phyloP scores from a whole-genome alignment of 2,888 invertebrate genomes.

The Hypena proboscidalis region DNA sequence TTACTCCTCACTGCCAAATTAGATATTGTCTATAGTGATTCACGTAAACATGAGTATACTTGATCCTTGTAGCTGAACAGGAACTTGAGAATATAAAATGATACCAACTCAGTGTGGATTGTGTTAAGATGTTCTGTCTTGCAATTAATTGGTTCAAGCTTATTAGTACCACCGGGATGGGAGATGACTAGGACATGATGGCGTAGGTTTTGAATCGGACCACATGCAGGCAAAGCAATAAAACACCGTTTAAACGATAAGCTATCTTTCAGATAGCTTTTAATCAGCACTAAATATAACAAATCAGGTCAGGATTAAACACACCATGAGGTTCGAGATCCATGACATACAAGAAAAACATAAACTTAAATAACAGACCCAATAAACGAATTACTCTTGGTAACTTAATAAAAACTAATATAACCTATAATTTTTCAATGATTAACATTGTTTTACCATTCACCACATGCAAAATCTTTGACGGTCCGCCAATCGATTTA shows the following conservation, averaged over 20 bases:
- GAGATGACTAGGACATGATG: background rate
- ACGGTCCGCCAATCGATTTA: conserved; percentile 32
- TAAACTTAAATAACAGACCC: conserved; percentile 32
- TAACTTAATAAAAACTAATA: conserved; percentile 31
- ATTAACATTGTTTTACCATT: conserved; percentile 15
- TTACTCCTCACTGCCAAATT: too few species aligned
- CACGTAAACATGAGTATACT: too few species aligned
- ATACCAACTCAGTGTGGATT: too few species aligned
- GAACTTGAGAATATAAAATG: too few species aligned
- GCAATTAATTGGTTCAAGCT: too few species aligned
- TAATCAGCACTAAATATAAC: conserved; percentile 32
- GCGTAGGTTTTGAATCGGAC: too few species aligned
- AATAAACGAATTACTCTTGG: conserved; percentile 29
- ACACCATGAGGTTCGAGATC: background rate
- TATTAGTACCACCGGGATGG: background rate
- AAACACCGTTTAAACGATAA: conserved; percentile 20
- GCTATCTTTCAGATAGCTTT: conserved; percentile 29
- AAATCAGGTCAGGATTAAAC: conserved; percentile 11
- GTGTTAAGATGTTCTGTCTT: too few species aligned
- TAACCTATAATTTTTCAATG: conserved; percentile 13
- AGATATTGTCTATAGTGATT: too few species aligned
- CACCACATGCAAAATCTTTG: conserved; percentile 17
- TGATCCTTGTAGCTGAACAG: too few species aligned
- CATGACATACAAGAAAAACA: conserved; percentile 9
- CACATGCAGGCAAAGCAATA: conserved; percentile 2